Conservation (phyloP, 2,113 vertebrate species). For the Dromiciops gliroides region DNA sequence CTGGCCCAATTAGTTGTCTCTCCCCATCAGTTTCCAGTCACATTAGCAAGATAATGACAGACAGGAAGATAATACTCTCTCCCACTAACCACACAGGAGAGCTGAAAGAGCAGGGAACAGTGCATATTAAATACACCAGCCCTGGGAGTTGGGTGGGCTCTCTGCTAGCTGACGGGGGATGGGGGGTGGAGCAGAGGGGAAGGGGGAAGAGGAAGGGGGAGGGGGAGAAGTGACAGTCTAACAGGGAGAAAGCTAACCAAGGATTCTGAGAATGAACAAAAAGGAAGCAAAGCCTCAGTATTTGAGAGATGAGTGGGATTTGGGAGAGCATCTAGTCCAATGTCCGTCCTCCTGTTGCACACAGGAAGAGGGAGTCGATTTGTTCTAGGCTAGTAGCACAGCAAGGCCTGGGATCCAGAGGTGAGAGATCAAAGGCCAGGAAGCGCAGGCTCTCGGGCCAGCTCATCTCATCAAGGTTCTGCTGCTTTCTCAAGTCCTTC, state of each 20-base stretch:
- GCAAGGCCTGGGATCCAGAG: not conserved
- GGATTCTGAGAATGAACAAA: not conserved
- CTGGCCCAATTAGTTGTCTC: constrained; percentile 51
- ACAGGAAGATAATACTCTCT: constrained; percentile 27
- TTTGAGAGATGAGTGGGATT: not conserved
- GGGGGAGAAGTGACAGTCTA: constrained; percentile 21
- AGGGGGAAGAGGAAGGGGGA: constrained; percentile 3
- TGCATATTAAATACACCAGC: constrained; percentile 25
- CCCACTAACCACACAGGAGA: constrained; percentile 21
- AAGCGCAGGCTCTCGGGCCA: not conserved
- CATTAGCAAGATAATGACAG: constrained; percentile 49
- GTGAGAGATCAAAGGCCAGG: not conserved
- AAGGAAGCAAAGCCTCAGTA: not conserved
- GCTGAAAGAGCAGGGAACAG: constrained; percentile 16
- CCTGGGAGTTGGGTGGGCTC: not conserved
- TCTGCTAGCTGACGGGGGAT: constrained; percentile 14
- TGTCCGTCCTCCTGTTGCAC: not conserved
- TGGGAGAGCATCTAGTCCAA: not conserved
- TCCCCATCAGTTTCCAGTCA: constrained; percentile 42
- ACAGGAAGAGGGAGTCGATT: not conserved
- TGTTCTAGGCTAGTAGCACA: not conserved
- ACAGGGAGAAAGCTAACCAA: not conserved
- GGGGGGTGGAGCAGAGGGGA: not conserved
- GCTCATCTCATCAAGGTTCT: not conserved
- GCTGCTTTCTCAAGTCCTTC: not conserved